Evolutionary conservation across 2,888 invertebrate species (phyloP), one percentile per base, ranked within the genome.

Genomic region (Dastarcus helophoroides): DNA sequence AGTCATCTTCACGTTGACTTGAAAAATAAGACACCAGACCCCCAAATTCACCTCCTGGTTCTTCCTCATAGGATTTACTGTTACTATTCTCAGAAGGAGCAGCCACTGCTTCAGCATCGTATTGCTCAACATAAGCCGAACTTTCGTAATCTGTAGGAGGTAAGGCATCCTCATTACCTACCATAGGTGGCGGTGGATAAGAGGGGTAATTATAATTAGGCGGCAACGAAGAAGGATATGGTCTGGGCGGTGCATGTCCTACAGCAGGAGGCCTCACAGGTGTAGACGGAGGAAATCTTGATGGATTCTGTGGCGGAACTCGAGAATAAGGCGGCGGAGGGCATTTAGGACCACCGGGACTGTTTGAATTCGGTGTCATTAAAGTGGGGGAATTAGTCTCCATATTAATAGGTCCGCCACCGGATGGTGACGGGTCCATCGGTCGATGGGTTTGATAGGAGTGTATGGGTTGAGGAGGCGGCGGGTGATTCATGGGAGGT

Each of bases 21-120:
- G 88, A 88, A 63, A 89, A 89, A 64, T 90, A 90, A 58, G 86
- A 88, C 35, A 89, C 89, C 48, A 90, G 70, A 3, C 89, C 89
- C 21, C 88, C 88, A 60, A 89, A 89, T 54, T 86, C 88, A 27
- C 85, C 76, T 39, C 71, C 59, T 7, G 66, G 62, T 32, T 62
- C 64, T 42, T 71, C 73, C 35, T 72, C 73, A 46, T 59, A 62
- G 29, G 62, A 53, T 35, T 64, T 64, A 39, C 58, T 59, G 12
- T 50, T 51, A 21, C 43, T 53, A 28, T 32, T 47, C 10, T 43
- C 41, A 8, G 40, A 33, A 15, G 38, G 35, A 22, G 41, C 36
- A 10, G 38, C 32, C 29, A 27, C 21, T 31, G 34, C 31, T 9
- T 32, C 13, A 26, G 23, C 32, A 6, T 42, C 45, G 29, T 40